phyloP scores from a whole-genome alignment of 2,797 vertebrate species.

The Sebastolobus alascanus region DNA sequence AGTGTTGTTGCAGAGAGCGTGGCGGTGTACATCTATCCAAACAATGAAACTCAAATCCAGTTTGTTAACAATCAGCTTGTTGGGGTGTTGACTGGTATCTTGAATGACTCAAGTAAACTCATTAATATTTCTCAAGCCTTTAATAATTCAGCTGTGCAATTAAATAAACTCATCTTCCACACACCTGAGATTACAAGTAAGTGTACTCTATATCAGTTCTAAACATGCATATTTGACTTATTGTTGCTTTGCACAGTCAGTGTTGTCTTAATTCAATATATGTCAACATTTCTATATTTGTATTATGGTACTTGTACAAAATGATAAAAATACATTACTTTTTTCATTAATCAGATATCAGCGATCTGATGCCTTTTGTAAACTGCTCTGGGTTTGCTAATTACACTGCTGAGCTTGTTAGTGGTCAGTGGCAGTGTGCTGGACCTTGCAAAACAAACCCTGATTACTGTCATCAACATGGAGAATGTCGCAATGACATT shows the following conservation, averaged over 20 bases:
- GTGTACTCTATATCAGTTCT: slow-evolving; percentile 16
- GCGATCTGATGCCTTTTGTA: slow-evolving; percentile 66
- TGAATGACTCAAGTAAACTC: slow-evolving; percentile 62
- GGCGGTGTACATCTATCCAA: slow-evolving; percentile 74
- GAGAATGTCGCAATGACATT: slow-evolving; percentile 72
- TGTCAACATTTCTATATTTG: neutral
- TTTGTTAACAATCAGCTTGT: slow-evolving; percentile 74
- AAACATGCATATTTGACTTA: neutral
- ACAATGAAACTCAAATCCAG: slow-evolving; percentile 76
- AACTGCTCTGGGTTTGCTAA: slow-evolving; percentile 64
- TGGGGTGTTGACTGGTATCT: slow-evolving; percentile 45
- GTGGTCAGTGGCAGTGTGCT: slow-evolving; percentile 73
- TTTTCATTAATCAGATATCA: slow-evolving; percentile 60
- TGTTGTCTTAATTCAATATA: neutral
- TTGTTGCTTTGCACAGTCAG: neutral
- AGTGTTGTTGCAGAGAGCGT: slow-evolving; percentile 70
- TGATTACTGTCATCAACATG: slow-evolving; percentile 73
- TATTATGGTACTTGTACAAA: neutral
- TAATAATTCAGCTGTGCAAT: slow-evolving; percentile 28
- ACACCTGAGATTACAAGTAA: slow-evolving; percentile 62
- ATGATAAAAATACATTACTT: neutral
- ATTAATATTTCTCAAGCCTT: slow-evolving; percentile 67
- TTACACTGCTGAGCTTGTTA: slow-evolving; percentile 62
- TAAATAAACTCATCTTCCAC: slow-evolving; percentile 41
- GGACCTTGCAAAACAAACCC: slow-evolving; percentile 67